Base-by-base conservation (phyloP, 2,888 invertebrate genomes). In the Thalpophila matura region DNA sequence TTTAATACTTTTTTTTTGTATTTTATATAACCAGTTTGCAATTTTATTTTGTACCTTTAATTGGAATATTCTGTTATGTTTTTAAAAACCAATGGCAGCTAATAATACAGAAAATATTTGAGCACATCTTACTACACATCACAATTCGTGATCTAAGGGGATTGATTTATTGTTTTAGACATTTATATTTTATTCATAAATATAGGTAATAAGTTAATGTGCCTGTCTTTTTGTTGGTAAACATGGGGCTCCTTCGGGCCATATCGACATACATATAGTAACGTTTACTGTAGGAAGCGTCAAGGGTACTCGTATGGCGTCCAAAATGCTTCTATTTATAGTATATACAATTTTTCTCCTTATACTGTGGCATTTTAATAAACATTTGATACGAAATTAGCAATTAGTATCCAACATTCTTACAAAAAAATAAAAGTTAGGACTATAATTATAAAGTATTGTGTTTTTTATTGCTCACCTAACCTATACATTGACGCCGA, bases 371-470 rank as follows among this genome's bases (percentile, higher is more conserved):
- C 90, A 91, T 93, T 93, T 93, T 91, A 69, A 57, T 88, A 83
- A 90, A 91, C 82, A 90, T 94, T 94, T 93, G 92, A 93, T 94
- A 93, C 91, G 89, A 89, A 90, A 89, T 86, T 88, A 89, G 89
- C 88, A 79, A 89, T 92, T 93, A 92, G 92, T 94, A 93, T 92
- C 90, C 88, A 89, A 89, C 87, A 87, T 90, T 93, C 91, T 91
- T 93, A 91, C 87, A 91, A 87, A 84, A 91, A 88, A 94, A 91
- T 92, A 93, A 92, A 93, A 86, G 85, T 83, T 91, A 91, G 88
- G 85, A 87, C 61, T 86, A 82, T 77, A 76, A 80, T n/a, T 62
- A 33, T 33, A 3, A 33, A 33, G n/a, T 24, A 69, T 78, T 63
- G 81, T 71, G 79, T 83, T 83, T 87, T 81, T 70, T 70, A 84